Evolutionary conservation across 2,113 vertebrate species (phyloP), one percentile per base, ranked within the genome.

Genomic region (Toxotes chatareus): DNA sequence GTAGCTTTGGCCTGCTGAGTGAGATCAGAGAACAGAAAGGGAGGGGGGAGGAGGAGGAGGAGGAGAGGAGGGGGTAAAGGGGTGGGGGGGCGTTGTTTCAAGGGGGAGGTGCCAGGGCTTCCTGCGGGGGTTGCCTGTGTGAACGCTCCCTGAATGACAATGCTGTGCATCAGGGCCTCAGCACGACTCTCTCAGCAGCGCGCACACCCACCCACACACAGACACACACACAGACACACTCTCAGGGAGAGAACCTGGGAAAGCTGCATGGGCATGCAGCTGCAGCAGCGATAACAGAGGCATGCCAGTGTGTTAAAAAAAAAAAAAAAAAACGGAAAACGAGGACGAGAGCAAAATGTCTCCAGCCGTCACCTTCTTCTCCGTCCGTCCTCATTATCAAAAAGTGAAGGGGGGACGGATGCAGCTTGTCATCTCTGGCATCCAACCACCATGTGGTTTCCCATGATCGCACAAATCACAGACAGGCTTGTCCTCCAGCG

Each of bases 81-180:
- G 1, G 21, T 5, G 19, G 46, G 56, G 83, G 51, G 42, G 34
- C 1, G 38, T 82, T 62, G 59, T 72, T 88, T 88, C 69, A 86
- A 85, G 67, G 63, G 86, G 90, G 92, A 80, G 83, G 92, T 82
- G 88, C 83, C 75, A 91, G 92, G 92, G 83, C 90, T 92, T 95
- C 91, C 93, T 94, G 91, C 82, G 91, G 93, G 93, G 92, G 87
- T 89, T 91, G 91, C 91, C 92, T 90, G 81, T 90, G 90, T 87
- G 91, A 89, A 93, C 68, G 90, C 90, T 65, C 64, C 72, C 89
- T 94, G 94, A 94, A 94, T 94, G 91, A 92, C 89, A 94, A 94
- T 94, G 88, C 83, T 83, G 90, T 63, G 73, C 87, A 91, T 87
- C 89, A 83, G 82, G 89, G 72, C 82, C 84, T 83, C 92, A 85